Evolutionary conservation across 2,797 vertebrate genomes (phyloP), one percentile per base, ranked within the genome.

Genomic region (Pampus argenteus): DNA sequence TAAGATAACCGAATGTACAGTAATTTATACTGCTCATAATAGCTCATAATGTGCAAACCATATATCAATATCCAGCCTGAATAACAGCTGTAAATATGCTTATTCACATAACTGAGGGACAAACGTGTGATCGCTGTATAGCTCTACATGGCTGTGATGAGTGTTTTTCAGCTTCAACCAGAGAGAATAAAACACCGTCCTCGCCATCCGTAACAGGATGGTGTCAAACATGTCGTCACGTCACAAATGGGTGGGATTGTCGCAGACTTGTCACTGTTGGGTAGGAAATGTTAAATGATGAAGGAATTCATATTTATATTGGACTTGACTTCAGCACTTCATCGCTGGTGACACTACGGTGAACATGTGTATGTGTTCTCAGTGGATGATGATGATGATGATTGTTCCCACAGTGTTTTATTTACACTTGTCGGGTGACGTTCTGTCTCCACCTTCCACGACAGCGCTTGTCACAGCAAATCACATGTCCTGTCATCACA

Each of bases 381-480:
- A 11, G 56, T 20, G 66, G 62, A 58, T 44, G 17, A 26, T 13
- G 48, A 54, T 2, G 40, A 44, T 38, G 42, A 65, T 29, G 57
- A 64, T 81, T 74, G 58, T 74, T 81, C 65, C 78, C 61, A 74
- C 72, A 49, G 68, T 62, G 58, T 85, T 58, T 81, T 79, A 72
- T 89, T 86, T 79, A 54, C 81, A 77, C 84, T 78, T 76, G 79
- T 74, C 26, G n/a, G 65, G 67, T 71, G 71, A 70, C 25, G 59
- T 50, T 47, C 42, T 36, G 67, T 79, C 62, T 70, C 76, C 28
- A 52, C 85, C 73, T 82, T 75, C 26, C 38, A 76, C 10, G n/a
- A 74, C 82, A 77, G 56, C 66, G 38, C 55, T 84, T 84, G 83
- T 86, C 88, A 79, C 69, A 86, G 68, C 65, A 76, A 68, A 78